Percentiles rank a stretch among this genome's conserved stretches.
These are phyloP conservation scores for Thripadectes ignobilis DNA, from an alignment of 2,797 vertebrate genomes.

Conservation along the genomic window DNA sequence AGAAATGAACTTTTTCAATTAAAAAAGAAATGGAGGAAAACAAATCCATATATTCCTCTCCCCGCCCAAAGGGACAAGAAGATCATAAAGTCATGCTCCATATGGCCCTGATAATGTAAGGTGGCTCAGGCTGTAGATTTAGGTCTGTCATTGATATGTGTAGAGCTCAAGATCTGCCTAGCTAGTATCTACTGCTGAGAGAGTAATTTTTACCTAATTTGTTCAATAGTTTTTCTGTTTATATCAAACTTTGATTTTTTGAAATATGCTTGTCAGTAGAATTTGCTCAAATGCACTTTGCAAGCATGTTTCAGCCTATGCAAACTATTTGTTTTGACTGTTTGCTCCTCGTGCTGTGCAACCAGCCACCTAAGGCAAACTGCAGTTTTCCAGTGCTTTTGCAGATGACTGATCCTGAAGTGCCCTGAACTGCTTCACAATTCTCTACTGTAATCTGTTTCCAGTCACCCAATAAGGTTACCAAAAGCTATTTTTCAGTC, in stretches of 20 bases:
- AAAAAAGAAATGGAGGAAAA: background rate
- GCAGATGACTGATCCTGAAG: conserved; percentile 46
- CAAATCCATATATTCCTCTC: background rate
- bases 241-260: conserved; percentile 22
- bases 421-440: background rate
- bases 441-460: conserved; percentile 17
- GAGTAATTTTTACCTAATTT: background rate
- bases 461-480: conserved; percentile 20
- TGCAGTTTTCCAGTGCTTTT: conserved; percentile 15
- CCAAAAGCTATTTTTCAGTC: conserved; percentile 17
- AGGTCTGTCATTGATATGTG: background rate
- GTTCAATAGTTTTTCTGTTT: background rate
- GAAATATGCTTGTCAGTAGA: conserved; percentile 26
- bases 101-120: background rate
- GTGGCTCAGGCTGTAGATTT: background rate
- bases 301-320: conserved; percentile 17
- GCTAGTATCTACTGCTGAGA: background rate
- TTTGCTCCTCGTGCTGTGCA: background rate
- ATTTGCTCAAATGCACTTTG: conserved; percentile 29
- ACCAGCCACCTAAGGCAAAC: conserved; percentile 57
- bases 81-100: background rate
- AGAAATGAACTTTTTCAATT: background rate
- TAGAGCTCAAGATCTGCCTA: background rate
- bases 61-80: background rate
- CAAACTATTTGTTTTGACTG: conserved; percentile 57